These are phyloP conservation scores for Hypothenemus hampei DNA, from an alignment of 1,140 invertebrate genomes.

Conservation along the genomic window DNA sequence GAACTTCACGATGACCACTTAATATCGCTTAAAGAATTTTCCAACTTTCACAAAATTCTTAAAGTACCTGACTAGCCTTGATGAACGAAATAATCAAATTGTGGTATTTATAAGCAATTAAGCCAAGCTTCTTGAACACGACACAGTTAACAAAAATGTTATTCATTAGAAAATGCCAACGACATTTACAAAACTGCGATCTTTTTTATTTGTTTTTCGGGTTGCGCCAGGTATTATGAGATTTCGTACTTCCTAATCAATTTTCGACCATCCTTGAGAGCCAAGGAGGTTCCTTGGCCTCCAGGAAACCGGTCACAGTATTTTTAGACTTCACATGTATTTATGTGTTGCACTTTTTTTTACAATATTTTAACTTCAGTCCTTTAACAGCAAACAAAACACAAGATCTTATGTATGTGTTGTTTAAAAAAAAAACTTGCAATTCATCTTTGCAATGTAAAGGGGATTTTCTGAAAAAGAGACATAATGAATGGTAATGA, in stretches of 20 bases:
- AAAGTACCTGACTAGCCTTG: slow-evolving; percentile 8
- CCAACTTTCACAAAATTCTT: slow-evolving; percentile 6
- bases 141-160: neutral
- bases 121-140: neutral
- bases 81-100: neutral
- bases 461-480: no score
- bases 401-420: no score
- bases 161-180: neutral
- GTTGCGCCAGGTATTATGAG: no score
- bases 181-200: neutral
- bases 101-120: slow-evolving; percentile 9
- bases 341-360: no score
- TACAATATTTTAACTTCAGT: no score
- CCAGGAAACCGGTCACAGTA: slow-evolving; percentile 7
- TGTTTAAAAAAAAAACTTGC: no score
- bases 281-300: slow-evolving; percentile 11
- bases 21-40: neutral
- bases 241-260: no score
- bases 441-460: no score
- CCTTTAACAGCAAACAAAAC: no score
- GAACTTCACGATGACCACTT: neutral
- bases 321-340: slow-evolving; percentile 3
- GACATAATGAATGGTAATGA: no score
- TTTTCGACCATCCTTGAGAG: slow-evolving; percentile 10
- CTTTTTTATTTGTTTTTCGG: slow-evolving; percentile 1